phyloP scores from a whole-genome alignment of 2,113 vertebrate genomes.

The Catharus fuscescens region DNA sequence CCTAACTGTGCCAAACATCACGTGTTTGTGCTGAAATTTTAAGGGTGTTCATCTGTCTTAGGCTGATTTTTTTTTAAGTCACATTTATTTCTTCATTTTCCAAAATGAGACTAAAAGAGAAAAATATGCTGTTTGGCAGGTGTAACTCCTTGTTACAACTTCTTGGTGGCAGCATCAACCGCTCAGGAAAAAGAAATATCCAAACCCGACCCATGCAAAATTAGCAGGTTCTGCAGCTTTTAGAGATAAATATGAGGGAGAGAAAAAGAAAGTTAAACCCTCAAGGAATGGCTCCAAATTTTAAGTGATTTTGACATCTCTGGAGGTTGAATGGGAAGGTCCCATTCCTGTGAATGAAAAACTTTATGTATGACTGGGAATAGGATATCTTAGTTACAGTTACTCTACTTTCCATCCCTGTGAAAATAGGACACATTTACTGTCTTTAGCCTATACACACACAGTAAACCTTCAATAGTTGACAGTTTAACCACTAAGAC shows the following conservation, averaged over 20 bases:
- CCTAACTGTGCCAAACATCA: conserved; percentile 18
- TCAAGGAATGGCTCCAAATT: background rate
- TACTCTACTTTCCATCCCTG: background rate
- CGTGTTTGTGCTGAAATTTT: background rate
- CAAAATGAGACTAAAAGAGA: background rate
- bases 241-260: background rate
- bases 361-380: background rate
- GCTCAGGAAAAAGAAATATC: background rate
- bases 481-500: background rate
- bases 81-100: background rate
- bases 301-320: background rate
- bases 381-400: background rate
- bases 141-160: background rate
- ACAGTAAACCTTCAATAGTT: background rate
- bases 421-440: background rate
- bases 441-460: background rate
- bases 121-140: background rate
- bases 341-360: background rate
- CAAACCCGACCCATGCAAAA: background rate
- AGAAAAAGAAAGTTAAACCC: background rate
- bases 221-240: background rate
- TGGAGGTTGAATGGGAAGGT: background rate
- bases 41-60: background rate
- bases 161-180: background rate
- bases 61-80: background rate